phyloP scores from a whole-genome alignment of 2,113 vertebrate genomes.

The Eclectus roratus region DNA sequence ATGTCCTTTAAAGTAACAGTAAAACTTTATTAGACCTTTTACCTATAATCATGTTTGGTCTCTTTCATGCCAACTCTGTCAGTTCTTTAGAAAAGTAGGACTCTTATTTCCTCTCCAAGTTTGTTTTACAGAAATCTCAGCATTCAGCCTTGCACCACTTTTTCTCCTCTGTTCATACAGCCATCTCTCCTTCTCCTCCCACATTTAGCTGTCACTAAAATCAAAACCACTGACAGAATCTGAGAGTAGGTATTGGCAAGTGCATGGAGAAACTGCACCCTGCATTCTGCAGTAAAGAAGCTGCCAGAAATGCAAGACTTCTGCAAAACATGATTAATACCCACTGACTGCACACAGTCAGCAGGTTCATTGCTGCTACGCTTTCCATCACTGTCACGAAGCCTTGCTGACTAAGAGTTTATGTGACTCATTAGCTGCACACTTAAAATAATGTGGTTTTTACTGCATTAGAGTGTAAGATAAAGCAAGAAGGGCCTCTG shows the following conservation, averaged over 20 bases:
- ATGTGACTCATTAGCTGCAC: neutral
- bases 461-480: neutral
- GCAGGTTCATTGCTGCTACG: neutral
- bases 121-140: neutral
- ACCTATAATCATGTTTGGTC: neutral
- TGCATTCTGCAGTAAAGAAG: neutral
- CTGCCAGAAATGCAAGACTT: neutral
- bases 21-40: neutral
- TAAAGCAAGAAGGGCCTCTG: neutral
- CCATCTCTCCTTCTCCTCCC: neutral
- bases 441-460: neutral
- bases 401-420: neutral
- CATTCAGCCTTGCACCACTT: neutral
- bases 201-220: neutral
- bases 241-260: neutral
- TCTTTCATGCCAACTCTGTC: neutral
- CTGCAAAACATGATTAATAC: neutral
- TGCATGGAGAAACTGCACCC: neutral
- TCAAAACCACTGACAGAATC: neutral
- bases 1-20: neutral
- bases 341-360: neutral
- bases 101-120: neutral
- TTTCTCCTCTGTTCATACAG: neutral
- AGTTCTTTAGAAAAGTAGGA: neutral
- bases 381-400: neutral